A percentile compares a stretch with the other conserved stretches of the same genome.
These are phyloP conservation scores for Torymus texanus DNA, from an alignment of 2,888 invertebrate genomes.

Conservation along the genomic window DNA sequence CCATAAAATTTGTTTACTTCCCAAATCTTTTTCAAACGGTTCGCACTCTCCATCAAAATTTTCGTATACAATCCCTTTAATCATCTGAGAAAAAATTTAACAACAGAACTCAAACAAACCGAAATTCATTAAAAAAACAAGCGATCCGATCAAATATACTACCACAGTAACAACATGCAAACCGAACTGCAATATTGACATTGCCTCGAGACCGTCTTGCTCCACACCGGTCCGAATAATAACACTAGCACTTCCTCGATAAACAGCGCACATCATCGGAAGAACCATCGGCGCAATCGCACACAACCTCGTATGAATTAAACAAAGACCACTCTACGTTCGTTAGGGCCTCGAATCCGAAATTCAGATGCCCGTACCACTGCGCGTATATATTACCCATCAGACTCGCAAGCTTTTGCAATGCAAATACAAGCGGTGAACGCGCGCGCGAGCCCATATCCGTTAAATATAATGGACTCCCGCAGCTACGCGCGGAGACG, in stretches of 20 bases:
- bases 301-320: slow-evolving; percentile 38
- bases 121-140: too few species aligned
- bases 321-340: slow-evolving; percentile 38
- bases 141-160: too few species aligned
- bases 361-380: slow-evolving; percentile 55
- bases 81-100: too few species aligned
- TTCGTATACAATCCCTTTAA: too few species aligned
- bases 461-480: slow-evolving; percentile 39
- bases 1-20: too few species aligned
- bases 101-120: too few species aligned
- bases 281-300: neutral
- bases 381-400: slow-evolving; percentile 25
- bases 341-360: slow-evolving; percentile 53
- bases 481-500: slow-evolving; percentile 4
- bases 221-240: slow-evolving; percentile 30
- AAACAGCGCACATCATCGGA: slow-evolving; percentile 8
- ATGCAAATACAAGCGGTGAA: slow-evolving; percentile 65
- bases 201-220: too few species aligned
- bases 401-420: slow-evolving; percentile 63
- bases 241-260: slow-evolving; percentile 18
- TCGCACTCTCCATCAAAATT: too few species aligned
- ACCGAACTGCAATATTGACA: too few species aligned
- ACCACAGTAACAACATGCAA: too few species aligned
- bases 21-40: too few species aligned
- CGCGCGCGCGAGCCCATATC: neutral